Evolutionary conservation across 2,797 vertebrate genomes (phyloP).

Genomic region (Cryptoprocta ferox): DNA sequence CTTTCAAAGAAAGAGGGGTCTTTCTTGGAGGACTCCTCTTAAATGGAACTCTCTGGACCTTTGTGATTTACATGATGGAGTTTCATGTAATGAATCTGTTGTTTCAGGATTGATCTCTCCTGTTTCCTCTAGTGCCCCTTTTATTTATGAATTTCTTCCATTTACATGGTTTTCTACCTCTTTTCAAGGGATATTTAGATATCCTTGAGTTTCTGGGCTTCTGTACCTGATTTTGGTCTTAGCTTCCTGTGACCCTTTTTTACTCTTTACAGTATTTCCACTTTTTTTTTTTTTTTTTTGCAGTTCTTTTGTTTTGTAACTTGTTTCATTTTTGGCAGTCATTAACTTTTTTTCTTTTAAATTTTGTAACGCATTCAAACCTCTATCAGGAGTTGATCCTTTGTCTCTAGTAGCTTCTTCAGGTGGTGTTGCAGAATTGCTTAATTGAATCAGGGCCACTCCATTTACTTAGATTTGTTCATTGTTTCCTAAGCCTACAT

Average conservation of each 20-base stretch:
- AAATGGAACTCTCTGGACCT: neutral
- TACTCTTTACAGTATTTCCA: neutral
- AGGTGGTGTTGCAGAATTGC: neutral
- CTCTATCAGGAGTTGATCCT: neutral
- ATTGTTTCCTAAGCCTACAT: constrained; percentile 20
- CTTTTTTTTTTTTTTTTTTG: neutral
- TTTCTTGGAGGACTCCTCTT: neutral
- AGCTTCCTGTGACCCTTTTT: neutral
- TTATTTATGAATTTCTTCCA: constrained; percentile 23
- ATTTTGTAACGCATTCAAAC: neutral
- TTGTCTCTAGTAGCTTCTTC: neutral
- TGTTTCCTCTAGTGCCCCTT: neutral
- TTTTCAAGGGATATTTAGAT: neutral
- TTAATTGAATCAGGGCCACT: neutral
- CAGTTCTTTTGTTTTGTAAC: constrained; percentile 20
- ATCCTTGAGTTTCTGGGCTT: constrained; percentile 30
- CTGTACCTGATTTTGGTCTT: constrained; percentile 21
- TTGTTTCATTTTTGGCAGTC: constrained; percentile 50
- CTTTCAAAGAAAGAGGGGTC: constrained; percentile 4
- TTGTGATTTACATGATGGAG: neutral
- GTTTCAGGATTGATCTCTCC: neutral
- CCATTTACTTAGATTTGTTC: constrained; percentile 7
- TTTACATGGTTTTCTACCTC: neutral
- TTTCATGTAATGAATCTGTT: neutral
- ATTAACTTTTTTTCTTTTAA: constrained; percentile 13